Evolutionary conservation across 2,113 vertebrate species (phyloP).

Genomic region (Tringa solitaria): DNA sequence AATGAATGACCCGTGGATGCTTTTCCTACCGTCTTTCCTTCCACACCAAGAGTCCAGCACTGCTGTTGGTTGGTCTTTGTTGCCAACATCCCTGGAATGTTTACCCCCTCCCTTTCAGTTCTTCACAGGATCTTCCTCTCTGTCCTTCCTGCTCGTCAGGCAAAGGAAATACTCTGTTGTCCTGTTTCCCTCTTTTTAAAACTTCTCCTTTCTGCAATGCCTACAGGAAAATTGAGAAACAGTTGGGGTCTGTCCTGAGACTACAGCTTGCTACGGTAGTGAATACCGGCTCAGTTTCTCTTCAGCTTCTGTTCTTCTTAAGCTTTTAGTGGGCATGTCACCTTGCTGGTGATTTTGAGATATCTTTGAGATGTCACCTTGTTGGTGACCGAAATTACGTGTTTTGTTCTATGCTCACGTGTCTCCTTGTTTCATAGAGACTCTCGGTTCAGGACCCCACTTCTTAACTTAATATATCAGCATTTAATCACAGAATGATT

Average conservation of each 20-base stretch:
- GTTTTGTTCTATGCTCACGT: neutral
- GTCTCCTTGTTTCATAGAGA: neutral
- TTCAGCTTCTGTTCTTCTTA: neutral
- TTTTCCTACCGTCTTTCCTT: neutral
- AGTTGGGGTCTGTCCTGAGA: neutral
- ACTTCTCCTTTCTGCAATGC: neutral
- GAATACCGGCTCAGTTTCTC: neutral
- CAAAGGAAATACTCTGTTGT: neutral
- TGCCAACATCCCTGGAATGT: neutral
- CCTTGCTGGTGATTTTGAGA: neutral
- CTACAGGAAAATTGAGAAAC: neutral
- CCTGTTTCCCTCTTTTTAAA: neutral
- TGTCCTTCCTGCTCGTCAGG: neutral
- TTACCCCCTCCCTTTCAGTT: neutral
- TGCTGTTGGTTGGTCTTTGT: neutral
- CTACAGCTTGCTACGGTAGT: neutral
- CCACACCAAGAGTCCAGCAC: neutral
- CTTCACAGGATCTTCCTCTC: neutral
- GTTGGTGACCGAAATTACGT: neutral
- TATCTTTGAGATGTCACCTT: neutral
- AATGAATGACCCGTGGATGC: neutral
- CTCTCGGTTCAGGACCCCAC: neutral
- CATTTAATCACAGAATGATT: neutral
- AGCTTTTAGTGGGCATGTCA: neutral
- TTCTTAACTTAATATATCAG: neutral